Base-by-base conservation (phyloP, 1,140 invertebrate genomes). In the Sminthurinus signatus region DNA sequence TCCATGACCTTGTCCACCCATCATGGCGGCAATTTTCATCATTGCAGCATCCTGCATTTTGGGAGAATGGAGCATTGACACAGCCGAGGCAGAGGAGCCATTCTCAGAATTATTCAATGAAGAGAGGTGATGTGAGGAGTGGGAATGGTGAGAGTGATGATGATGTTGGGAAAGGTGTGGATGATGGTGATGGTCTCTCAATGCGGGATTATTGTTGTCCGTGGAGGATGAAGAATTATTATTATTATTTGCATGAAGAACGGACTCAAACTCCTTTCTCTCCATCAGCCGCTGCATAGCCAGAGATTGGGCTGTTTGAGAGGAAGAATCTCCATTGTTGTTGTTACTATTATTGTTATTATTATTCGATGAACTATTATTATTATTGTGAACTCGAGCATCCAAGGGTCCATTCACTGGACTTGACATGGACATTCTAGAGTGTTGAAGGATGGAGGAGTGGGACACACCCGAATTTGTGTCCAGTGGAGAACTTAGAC, bases 401-500 rank as follows among this genome's bases (percentile, higher is more conserved):
- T 69, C 67, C 19, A 69, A 43, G 15, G 70, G 70, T 32, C 65
- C 69, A 50, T 68, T 70, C 15, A 56, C 60, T 12, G 69, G 69
- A 36, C 63, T 66, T 12, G 65, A 59, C 69, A 71, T 65, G 14
- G 64, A 65, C 60, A 66, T 64, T 52, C 69, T 32, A 1, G 60
- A 57, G 39, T 71, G 69, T 17, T 71, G 65, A 14, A 67, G 55
- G 42, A 71, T 60, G 5, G 62, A 59, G 39, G 60, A 59, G 58
- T 68, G 66, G 52, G 62, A 57, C 39, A 70, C 55, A n/a, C 60
- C 64, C 15, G 64, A 62, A 29, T 71, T 71, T 2, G 62, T 68
- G 19, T 72, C 70, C 32, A 72, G 44, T 19, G 70, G 70, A 10
- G 70, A 72, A 36, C 70, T 72, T 23, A 72, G 64, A 50, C 70